Evolutionary conservation across 2,797 vertebrate species (phyloP), one percentile per base, ranked within the genome.

Genomic region (Gallinago nigripennis): DNA sequence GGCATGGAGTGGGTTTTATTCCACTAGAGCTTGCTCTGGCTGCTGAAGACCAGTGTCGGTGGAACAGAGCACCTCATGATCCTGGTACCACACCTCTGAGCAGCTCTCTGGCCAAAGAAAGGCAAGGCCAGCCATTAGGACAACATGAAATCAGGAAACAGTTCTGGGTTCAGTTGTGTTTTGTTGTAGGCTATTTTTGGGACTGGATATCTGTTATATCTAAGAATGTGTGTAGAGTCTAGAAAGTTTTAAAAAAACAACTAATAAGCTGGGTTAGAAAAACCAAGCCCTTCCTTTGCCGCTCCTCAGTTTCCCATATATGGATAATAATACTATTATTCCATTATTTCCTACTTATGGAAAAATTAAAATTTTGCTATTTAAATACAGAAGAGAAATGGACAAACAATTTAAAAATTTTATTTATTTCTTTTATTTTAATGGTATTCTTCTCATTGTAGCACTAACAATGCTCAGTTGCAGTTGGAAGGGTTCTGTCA

Each of bases 61-160:
- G 64, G 21, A 25, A 41, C 3, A 4, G 27, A 25, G 19, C 2
- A 27, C 37, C 24, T 39, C 5, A 28, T 56, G 18, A 1, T 1
- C 2, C 1, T 1, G 3, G 35, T 28, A 0, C 20, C 21, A 9
- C 2, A 3, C 8, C 28, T 58, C 6, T 30, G 17, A 28, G 48
- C 54, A 48, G 39, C 23, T 28, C 46, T 43, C 28, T 24, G 66
- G 24, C 9, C 18, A 13, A 39, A 43, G 58, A 69, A 21, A 28
- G 76, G 54, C 56, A 56, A 43, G 37, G 43, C 15, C 37, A 50
- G 57, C 24, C 8, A 1, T 6, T 18, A 43, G 53, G 28, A 18
- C 18, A 70, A 4, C 14, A 2, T 4, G 27, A 10, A 16, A 9
- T 7, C 16, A 33, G 33, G 46, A 25, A 17, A 5, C 5, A n/a